These are phyloP conservation scores for Spatulosminthurus flaviceps DNA, from an alignment of 2,888 invertebrate genomes.

Conservation along the genomic window DNA sequence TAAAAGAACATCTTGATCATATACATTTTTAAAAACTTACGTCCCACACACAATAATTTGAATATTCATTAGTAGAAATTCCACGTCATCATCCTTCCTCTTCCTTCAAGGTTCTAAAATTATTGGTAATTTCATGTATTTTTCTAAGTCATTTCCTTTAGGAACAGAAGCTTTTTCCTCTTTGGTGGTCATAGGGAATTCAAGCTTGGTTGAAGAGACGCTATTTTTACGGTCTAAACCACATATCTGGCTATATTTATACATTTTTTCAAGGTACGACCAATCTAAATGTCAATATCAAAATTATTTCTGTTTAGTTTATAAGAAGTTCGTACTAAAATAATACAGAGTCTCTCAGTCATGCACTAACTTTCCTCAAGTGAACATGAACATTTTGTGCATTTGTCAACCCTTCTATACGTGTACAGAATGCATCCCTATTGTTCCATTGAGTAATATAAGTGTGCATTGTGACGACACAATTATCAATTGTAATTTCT, in stretches of 20 bases:
- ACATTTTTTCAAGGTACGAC: background rate
- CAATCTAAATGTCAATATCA: no score
- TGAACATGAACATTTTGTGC: no score
- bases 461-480: constrained; percentile 1
- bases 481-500: background rate
- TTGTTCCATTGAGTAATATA: no score
- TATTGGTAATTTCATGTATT: background rate
- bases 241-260: background rate
- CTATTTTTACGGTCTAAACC: background rate
- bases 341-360: no score
- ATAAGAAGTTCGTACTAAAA: no score
- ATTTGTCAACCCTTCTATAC: no score
- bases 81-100: constrained; percentile 2
- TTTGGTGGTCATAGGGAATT: background rate
- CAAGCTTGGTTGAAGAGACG: background rate
- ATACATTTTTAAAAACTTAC: background rate
- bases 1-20: background rate
- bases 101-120: constrained; percentile 6
- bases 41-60: background rate
- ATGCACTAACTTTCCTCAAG: no score
- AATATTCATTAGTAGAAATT: constrained; percentile 2
- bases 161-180: background rate
- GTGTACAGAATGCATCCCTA: no score
- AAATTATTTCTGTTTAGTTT: no score
- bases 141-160: background rate